Base-by-base conservation (phyloP, 2,113 vertebrate species). In the Patagioenas fasciata region DNA sequence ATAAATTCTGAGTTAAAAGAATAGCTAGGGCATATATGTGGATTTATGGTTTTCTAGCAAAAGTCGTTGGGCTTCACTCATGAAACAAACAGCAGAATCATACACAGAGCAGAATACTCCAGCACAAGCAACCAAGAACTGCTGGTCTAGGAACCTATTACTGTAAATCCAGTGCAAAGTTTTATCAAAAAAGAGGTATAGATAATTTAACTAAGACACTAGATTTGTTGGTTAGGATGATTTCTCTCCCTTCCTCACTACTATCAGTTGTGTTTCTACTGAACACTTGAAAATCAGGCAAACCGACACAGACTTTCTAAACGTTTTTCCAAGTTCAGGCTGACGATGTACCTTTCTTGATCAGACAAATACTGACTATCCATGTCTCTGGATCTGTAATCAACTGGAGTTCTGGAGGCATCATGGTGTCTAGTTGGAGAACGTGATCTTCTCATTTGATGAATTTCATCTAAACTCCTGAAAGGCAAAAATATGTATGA, bases 391-490 rank as follows among this genome's bases (percentile, higher is more conserved):
- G 99, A 98, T 97, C 98, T 98, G 92, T 96, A 98, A 85, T 99
- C 99, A 88, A 97, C 97, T 86, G 98, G 98, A 97, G 98, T 98
- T 98, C 98, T 97, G 95, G 98, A 99, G 97, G 98, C 96, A 98
- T 99, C 98, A 66, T 99, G 98, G 98, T 99, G 99, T 97, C 97
- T 98, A 89, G 98, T 99, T 91, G 99, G 99, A 94, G 99, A 99
- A 91, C 98, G 98, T 97, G 99, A 99, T 92, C 98, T 98, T 96
- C 98, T 98, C 89, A 98, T 99, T 96, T 99, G 99, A 98, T 99
- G 99, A 97, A 99, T 99, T 99, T 99, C 99, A 98, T 99, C 99
- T 98, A 99, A 98, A 97, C 99, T 99, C 98, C 99, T 99, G 95
- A 83, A 96, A 94, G 66, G 94, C 82, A 97, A 65, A 94, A 47